Conservation (phyloP, 1,140 invertebrate species). For the Lucilia cuprina region DNA sequence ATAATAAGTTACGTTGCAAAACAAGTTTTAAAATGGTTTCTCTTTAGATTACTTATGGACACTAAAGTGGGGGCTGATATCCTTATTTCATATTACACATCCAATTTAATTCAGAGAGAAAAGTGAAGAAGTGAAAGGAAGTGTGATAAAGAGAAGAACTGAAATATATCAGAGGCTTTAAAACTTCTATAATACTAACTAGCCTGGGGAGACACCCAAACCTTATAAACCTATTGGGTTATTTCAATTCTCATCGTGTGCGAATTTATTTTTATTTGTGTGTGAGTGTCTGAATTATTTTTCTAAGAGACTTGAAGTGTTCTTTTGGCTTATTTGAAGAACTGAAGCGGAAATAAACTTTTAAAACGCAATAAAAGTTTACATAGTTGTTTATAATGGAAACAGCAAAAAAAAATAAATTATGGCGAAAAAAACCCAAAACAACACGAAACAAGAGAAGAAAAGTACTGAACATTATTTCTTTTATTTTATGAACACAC, state of each 20-base stretch:
- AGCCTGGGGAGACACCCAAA: no score
- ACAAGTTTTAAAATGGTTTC: no score
- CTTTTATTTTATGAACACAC: background rate
- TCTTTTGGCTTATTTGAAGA: conserved; percentile 33
- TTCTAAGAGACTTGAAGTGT: background rate
- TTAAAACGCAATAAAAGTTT: conserved; percentile 34
- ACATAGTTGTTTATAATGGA: background rate
- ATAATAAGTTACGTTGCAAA: no score
- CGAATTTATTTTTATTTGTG: background rate
- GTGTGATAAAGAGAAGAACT: no score
- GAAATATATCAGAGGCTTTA: no score
- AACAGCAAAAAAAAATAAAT: background rate
- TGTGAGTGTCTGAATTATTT: background rate
- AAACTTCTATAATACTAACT: no score
- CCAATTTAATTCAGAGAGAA: no score
- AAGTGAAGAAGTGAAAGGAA: no score
- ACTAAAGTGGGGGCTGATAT: no score
- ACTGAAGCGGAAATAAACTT: conserved; percentile 34
- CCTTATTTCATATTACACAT: no score
- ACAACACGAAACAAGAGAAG: background rate
- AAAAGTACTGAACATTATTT: background rate
- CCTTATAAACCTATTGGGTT: background rate
- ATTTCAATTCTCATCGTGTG: background rate
- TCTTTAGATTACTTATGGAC: no score
- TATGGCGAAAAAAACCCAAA: background rate